Evolutionary conservation across 2,113 vertebrate species (phyloP), one percentile per base, ranked within the genome.

Genomic region (Lota lota): DNA sequence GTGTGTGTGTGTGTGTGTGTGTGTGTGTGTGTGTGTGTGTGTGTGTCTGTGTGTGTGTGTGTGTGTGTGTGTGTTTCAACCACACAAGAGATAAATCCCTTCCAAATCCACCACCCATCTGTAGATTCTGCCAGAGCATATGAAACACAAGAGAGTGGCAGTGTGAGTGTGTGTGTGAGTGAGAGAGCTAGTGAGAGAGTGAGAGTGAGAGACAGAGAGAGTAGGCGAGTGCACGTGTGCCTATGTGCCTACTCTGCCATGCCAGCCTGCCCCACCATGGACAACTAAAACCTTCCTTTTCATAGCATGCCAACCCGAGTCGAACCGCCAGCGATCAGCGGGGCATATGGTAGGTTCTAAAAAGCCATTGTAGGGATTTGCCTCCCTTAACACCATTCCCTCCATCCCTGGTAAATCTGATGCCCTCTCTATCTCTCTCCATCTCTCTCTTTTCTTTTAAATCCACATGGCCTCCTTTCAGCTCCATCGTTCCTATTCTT

Each of bases 251-350:
- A 20, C 58, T 33, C 1, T 33, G 18, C 56, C 61, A 60, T 56
- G 18, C 33, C 22, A 51, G 47, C 62, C 62, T 62, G 20, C 70
- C 53, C 60, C 1, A 28, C 28, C 19, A 17, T 56, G 47, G 61
- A 67, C 77, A 12, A 56, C 59, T 60, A 78, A 78, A 80, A 76
- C 66, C 70, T 80, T 65, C 73, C 56, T 76, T 82, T 76, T 74
- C 72, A 64, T 66, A 72, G 28, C 63, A 64, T n/a, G 54, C 60
- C 70, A 72, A 64, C 62, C 76, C n/a, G 24, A 33, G 22, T 14
- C 59, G 20, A 66, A 47, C 51, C 28, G 19, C 15, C 72, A 65
- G 33, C 53, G 47, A 58, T 56, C 51, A 4, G 24, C n/a, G 62
- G 0, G 74, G 77, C 74, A 83, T 79, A 77, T 73, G 80, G 80